These are phyloP conservation scores for Sylvicapra grimmia DNA, from an alignment of 2,113 vertebrate genomes.

Conservation along the genomic window DNA sequence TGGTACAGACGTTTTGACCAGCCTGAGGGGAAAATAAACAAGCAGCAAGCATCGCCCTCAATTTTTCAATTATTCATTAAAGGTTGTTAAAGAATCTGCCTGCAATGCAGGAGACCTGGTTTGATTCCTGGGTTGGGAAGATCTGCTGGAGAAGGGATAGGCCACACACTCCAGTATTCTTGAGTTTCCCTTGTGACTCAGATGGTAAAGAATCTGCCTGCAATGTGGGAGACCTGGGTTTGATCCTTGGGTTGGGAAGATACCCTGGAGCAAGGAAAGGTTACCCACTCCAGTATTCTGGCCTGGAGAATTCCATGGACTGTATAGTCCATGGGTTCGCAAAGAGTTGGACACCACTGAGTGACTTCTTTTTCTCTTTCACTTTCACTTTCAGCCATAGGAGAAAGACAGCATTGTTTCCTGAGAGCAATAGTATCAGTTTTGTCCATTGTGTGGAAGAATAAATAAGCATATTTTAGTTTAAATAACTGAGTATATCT, in stretches of 20 bases:
- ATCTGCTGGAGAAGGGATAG: background rate
- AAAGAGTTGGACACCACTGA: background rate
- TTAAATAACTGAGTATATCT: slow-evolving; percentile 45
- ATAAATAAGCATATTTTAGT: slow-evolving; percentile 52
- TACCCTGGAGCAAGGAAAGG: background rate
- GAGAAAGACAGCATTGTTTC: background rate
- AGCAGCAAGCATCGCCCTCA: background rate
- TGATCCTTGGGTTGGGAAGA: background rate
- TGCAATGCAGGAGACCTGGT: background rate
- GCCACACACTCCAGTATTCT: background rate
- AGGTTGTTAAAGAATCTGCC: background rate
- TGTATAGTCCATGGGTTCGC: background rate
- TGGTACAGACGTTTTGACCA: background rate
- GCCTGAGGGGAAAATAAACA: background rate
- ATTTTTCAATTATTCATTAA: background rate
- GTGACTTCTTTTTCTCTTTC: too few species aligned
- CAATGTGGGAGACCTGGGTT: background rate
- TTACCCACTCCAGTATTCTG: background rate
- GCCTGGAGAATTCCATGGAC: background rate
- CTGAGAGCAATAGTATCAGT: background rate
- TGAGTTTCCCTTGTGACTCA: background rate
- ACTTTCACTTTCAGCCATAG: background rate
- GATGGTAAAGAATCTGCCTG: background rate
- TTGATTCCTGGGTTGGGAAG: background rate
- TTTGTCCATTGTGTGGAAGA: background rate